Percentiles rank a stretch among this genome's conserved stretches.
Conservation (phyloP, 2,888 invertebrate genomes). For the Candidula unifasciata region DNA sequence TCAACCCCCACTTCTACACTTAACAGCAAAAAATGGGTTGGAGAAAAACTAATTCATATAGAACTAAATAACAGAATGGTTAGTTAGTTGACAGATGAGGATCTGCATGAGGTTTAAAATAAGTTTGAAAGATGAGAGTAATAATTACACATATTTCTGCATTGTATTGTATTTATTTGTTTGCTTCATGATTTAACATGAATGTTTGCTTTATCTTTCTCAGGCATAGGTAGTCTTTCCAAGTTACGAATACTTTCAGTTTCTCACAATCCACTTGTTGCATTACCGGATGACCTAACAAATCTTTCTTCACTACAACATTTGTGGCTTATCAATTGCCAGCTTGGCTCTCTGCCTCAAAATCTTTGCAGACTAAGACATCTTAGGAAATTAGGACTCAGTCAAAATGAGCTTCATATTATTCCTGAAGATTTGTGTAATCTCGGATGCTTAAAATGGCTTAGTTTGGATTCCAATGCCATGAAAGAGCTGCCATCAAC, state of each 20-base stretch:
- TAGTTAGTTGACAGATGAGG: no score
- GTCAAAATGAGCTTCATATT: slow-evolving; percentile 64
- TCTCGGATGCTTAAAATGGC: slow-evolving; percentile 69
- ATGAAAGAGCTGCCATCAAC: slow-evolving; percentile 65
- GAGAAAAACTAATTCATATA: no score
- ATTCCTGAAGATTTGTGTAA: slow-evolving; percentile 68
- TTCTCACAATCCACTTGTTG: slow-evolving; percentile 68
- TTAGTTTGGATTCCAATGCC: slow-evolving; percentile 72
- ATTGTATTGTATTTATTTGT: no score
- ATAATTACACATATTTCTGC: no score
- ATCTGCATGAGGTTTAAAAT: no score
- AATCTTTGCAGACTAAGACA: slow-evolving; percentile 67
- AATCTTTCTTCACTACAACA: slow-evolving; percentile 65
- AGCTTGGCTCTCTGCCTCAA: slow-evolving; percentile 67
- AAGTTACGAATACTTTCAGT: slow-evolving; percentile 62
- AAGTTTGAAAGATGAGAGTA: no score
- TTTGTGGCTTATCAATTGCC: slow-evolving; percentile 72
- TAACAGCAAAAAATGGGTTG: no score
- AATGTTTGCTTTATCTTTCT: slow-evolving; percentile 48
- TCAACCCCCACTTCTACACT: no score
- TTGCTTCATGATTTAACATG: not conserved
- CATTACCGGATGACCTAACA: slow-evolving; percentile 71
- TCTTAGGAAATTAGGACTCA: slow-evolving; percentile 68
- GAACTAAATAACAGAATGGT: no score
- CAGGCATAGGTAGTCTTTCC: slow-evolving; percentile 64